Percentiles rank a stretch among this genome's conserved stretches.
These are phyloP conservation scores for Lissonota sp. DNA, from an alignment of 2,888 invertebrate genomes.

Conservation along the genomic window DNA sequence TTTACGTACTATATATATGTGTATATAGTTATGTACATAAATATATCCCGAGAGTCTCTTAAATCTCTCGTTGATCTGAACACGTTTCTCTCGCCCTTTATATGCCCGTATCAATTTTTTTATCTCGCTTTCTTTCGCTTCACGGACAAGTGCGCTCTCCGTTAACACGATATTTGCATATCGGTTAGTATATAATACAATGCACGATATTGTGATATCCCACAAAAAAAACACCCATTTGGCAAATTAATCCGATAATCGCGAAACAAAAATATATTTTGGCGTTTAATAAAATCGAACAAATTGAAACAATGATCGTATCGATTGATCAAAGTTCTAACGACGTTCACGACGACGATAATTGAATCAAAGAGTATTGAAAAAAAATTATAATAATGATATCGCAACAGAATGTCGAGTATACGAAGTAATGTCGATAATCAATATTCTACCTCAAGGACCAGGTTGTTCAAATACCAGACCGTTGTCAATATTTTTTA, in stretches of 20 bases:
- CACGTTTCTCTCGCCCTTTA: slow-evolving; percentile 52
- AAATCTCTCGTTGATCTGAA: slow-evolving; percentile 34
- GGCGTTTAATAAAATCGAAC: no score
- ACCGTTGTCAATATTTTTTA: slow-evolving; percentile 36
- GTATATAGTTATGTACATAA: not conserved
- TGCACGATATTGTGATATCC: no score
- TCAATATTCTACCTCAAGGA: slow-evolving; percentile 3
- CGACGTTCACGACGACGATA: no score
- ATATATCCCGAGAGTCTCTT: slow-evolving; percentile 43
- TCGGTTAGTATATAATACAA: no score
- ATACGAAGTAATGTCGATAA: slow-evolving; percentile 1
- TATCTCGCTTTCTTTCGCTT: slow-evolving; percentile 19
- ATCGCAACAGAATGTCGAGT: slow-evolving; percentile 11
- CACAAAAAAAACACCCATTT: no score
- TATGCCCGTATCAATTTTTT: slow-evolving; percentile 23
- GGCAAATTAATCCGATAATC: no score
- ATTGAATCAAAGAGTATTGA: not conserved
- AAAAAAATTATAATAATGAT: slow-evolving; percentile 3
- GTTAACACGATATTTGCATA: not conserved
- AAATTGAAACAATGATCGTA: no score
- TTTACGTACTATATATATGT: not conserved
- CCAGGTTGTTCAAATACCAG: slow-evolving; percentile 43
- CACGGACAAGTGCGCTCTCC: slow-evolving; percentile 54
- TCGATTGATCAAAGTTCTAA: no score
- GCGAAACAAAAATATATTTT: no score